Percentiles rank a stretch among this genome's conserved stretches.
Conservation (phyloP, 2,797 vertebrate genomes). For the Brotula barbata region DNA sequence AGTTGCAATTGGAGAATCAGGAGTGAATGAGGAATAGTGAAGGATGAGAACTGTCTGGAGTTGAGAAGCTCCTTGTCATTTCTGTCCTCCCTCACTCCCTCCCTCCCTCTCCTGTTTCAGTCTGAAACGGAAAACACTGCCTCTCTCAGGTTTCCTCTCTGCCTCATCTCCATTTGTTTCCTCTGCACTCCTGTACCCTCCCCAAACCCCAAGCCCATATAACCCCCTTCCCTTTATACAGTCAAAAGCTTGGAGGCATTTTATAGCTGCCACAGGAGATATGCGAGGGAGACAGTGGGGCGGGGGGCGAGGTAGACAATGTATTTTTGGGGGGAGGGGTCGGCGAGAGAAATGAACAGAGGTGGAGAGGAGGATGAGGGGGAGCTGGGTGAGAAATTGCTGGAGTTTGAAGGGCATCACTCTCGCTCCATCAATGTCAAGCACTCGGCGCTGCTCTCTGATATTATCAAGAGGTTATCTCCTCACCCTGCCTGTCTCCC, state of each 20-base stretch:
- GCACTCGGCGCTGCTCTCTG: slow-evolving; percentile 61
- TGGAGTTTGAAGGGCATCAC: slow-evolving; percentile 83
- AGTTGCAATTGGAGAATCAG: neutral
- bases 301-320: slow-evolving; percentile 43
- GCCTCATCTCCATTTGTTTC: slow-evolving; percentile 33
- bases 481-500: slow-evolving; percentile 59
- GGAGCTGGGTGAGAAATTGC: slow-evolving; percentile 56
- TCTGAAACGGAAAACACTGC: slow-evolving; percentile 13
- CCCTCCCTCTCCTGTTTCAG: neutral
- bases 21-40: neutral
- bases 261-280: slow-evolving; percentile 66
- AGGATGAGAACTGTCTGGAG: neutral
- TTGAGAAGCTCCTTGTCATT: slow-evolving; percentile 4
- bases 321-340: slow-evolving; percentile 50
- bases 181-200: slow-evolving; percentile 18
- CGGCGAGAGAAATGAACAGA: slow-evolving; percentile 59
- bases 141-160: slow-evolving; percentile 16
- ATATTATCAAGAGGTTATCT: slow-evolving; percentile 80
- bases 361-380: slow-evolving; percentile 40
- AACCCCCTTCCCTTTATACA: slow-evolving; percentile 34
- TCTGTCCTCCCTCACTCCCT: neutral
- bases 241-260: slow-evolving; percentile 60
- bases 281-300: slow-evolving; percentile 1
- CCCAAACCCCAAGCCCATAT: slow-evolving; percentile 22
- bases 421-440: slow-evolving; percentile 78